Evolutionary conservation across 2,113 vertebrate genomes (phyloP), one percentile per base, ranked within the genome.

Genomic region (Charadrius vociferus): DNA sequence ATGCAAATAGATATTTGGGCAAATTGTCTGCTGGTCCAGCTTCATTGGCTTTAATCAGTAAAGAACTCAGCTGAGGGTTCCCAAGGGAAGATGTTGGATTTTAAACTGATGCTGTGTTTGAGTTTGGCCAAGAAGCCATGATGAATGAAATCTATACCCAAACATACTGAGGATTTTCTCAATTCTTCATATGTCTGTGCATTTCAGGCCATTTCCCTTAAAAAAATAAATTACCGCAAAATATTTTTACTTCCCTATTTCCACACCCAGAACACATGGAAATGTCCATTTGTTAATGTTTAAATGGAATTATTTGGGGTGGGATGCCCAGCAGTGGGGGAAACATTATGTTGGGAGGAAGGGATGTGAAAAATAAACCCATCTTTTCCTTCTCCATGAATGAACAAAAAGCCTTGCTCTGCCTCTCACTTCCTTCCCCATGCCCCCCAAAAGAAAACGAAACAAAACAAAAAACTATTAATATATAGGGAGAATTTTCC

Each of bases 401-500:
- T 21, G 14, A 87, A 67, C 34, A 71, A 87, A 90, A 89, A 63
- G 1, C 8, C 6, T 91, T 67, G 18, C 24, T 61, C 7, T 92
- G 21, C 14, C 7, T 74, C 32, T 71, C 16, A 12, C 43, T 92
- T 61, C 23, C 18, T 90, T 86, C 10, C 10, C 7, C 16, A 55
- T 24, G 22, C 4, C 10, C 24, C 16, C 10, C 7, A 47, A 65
- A 94, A 53, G 10, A 37, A 65, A 88, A 24, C 1, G 1, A 85
- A 59, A 19, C 7, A 81, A 90, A 79, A 6, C 8, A 65, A 70
- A 67, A 47, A 9, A 4, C 19, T 72, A 55, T 61, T 72, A 87
- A 78, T 85, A 91, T 73, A 83, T 56, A 89, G n/a, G 29, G 21
- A 97, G 92, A 98, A 97, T 97, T 97, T 98, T 97, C 89, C 90